A percentile compares a stretch with the other conserved stretches of the same genome.
Evolutionary conservation across 2,113 vertebrate genomes (phyloP).

Genomic region (Cephalopterus ornatus): DNA sequence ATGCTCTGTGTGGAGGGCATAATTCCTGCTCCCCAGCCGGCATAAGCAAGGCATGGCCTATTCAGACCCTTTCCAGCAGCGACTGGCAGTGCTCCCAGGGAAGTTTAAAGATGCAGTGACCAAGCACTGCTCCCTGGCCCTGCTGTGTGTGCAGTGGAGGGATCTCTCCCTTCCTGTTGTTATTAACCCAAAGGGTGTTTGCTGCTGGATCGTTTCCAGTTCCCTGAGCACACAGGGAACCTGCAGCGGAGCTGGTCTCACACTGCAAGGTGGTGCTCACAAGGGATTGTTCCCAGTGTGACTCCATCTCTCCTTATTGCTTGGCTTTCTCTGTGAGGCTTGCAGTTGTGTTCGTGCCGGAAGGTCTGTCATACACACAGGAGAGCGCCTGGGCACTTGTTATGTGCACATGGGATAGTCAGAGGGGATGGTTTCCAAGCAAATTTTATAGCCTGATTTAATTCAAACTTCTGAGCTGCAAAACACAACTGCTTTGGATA

Average conservation of each 20-base stretch:
- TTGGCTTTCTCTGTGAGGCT: neutral
- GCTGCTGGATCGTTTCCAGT: neutral
- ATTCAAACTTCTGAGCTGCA: neutral
- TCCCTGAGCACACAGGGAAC: rapidly evolving
- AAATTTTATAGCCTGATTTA: neutral
- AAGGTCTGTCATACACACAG: neutral
- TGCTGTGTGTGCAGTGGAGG: neutral
- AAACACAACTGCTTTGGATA: neutral
- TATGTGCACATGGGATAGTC: neutral
- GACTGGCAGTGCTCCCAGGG: rapidly evolving
- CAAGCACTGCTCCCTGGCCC: neutral
- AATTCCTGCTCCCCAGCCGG: neutral
- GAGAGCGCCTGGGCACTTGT: neutral
- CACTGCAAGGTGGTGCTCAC: neutral
- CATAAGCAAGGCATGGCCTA: neutral
- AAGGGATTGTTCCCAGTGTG: neutral
- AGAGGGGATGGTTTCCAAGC: neutral
- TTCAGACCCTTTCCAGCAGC: neutral
- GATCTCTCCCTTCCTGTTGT: neutral
- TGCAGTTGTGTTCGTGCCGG: neutral
- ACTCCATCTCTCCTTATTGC: neutral
- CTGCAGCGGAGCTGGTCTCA: neutral
- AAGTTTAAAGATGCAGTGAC: neutral
- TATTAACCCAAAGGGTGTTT: neutral
- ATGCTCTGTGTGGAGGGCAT: neutral